Evolutionary conservation across 2,113 vertebrate genomes (phyloP), one percentile per base, ranked within the genome.

Genomic region (Xenopus tropicalis): DNA sequence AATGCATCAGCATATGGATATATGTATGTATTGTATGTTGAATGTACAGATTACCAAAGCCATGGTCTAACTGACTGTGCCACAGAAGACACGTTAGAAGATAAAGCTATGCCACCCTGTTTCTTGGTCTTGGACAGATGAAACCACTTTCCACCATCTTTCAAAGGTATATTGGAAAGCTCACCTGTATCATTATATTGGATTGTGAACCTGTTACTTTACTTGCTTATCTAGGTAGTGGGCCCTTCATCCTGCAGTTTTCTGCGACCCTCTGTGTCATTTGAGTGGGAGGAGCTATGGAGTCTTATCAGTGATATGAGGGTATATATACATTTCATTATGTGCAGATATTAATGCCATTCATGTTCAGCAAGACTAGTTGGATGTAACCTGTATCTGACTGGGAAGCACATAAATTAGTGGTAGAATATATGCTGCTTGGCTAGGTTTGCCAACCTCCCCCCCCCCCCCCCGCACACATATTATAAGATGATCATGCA

Each of bases 251-350:
- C 19, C 43, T 48, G 51, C 21, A 56, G 48, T 42, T 65, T 72
- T 14, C 61, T 19, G 48, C 52, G 64, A 75, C 72, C 72, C 54
- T 44, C 37, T 66, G 58, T 61, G 66, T 75, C 72, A 62, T 57
- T 58, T 61, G 20, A 29, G 61, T 51, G 72, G 72, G 72, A 75
- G 72, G 72, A 75, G 72, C 43, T 56, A 69, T 65, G 16, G 19
- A 44, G 14, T 20, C 24, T 16, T 22, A 57, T 19, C 10, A 59
- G 57, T 56, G 70, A 65, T 56, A 44, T 72, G 48, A 51, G 21
- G 44, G 48, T 29, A 24, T 57, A 21, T 63, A 54, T 72, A 65
- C 19, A 14, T 56, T 22, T 59, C 20, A 43, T 16, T 48, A 43
- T 70, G 21, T 37, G 10, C 23, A 23, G 59, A n/a, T 61, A 17